These are phyloP conservation scores for Tupaia tana DNA, from an alignment of 2,113 vertebrate species.

Conservation along the genomic window DNA sequence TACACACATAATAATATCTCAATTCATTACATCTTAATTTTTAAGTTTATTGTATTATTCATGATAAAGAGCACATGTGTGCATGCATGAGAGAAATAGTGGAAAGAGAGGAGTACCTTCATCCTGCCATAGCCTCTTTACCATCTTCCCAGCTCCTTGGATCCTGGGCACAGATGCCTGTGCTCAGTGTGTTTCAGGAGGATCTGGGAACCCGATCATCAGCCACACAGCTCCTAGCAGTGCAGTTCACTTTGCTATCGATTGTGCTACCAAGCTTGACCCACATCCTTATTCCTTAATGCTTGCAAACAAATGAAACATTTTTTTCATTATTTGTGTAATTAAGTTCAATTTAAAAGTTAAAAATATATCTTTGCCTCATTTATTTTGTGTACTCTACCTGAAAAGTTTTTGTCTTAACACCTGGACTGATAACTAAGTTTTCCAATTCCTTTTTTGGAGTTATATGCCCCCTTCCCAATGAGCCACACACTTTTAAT, in stretches of 20 bases:
- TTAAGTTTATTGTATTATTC: too few species aligned
- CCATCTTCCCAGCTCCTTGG: too few species aligned
- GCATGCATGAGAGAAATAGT: too few species aligned
- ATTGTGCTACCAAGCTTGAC: too few species aligned
- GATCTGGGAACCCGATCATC: too few species aligned
- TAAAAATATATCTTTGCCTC: neutral
- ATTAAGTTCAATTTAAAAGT: neutral
- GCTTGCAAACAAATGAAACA: neutral
- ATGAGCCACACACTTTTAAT: neutral
- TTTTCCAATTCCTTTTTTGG: neutral
- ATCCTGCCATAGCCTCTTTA: too few species aligned
- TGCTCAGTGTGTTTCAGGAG: too few species aligned
- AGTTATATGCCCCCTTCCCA: neutral
- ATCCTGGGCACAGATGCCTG: too few species aligned
- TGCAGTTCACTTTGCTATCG: too few species aligned
- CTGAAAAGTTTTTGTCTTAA: neutral
- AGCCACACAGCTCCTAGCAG: too few species aligned
- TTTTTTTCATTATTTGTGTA: neutral
- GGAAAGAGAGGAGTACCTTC: too few species aligned
- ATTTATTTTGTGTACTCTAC: neutral
- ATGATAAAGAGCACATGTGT: too few species aligned
- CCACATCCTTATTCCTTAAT: neutral
- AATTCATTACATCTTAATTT: neutral
- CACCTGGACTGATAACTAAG: neutral
- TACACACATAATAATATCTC: neutral